These are phyloP conservation scores for Calcarius lapponicus DNA, from an alignment of 2,797 vertebrate species.

Conservation along the genomic window DNA sequence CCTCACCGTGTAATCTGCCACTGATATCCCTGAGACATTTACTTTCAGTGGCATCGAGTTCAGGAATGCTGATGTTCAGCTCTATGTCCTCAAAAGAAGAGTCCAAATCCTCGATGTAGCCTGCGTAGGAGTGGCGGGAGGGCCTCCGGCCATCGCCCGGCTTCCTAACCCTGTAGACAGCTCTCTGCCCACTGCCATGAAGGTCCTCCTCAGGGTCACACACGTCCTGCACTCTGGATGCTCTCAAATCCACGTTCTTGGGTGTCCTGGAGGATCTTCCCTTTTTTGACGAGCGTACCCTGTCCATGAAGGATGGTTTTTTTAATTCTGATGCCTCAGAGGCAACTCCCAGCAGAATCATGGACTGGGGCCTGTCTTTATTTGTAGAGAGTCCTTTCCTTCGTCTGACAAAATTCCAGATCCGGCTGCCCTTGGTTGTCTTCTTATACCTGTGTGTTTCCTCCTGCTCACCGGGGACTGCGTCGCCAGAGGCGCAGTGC, in stretches of 20 bases:
- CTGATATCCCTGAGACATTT: conserved; percentile 71
- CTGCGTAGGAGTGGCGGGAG: conserved; percentile 89
- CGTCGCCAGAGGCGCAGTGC: conserved; percentile 61
- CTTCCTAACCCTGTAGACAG: conserved; percentile 77
- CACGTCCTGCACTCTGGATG: conserved; percentile 72
- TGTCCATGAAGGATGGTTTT: conserved; percentile 88
- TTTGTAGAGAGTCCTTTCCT: conserved; percentile 78
- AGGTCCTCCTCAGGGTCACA: conserved; percentile 72
- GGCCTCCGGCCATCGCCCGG: conserved; percentile 72
- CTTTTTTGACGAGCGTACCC: conserved; percentile 87
- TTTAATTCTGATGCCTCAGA: conserved; percentile 66
- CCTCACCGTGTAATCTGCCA: conserved; percentile 14
- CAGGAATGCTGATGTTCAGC: conserved; percentile 72
- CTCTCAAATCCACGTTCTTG: conserved; percentile 76
- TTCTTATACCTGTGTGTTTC: conserved; percentile 70
- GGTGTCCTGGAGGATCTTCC: conserved; percentile 81
- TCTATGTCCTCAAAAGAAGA: conserved; percentile 87
- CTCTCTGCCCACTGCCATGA: conserved; percentile 76
- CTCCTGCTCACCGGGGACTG: conserved; percentile 54
- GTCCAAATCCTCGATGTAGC: conserved; percentile 85
- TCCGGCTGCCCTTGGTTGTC: conserved; percentile 76
- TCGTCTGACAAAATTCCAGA: conserved; percentile 89
- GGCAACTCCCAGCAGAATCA: conserved; percentile 86
- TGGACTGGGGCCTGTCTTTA: conserved; percentile 87
- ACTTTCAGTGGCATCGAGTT: conserved; percentile 59